Evolutionary conservation across 37 sponge, comb jelly and placozoan genomes (phyloP), one percentile per base, ranked within the genome.

Genomic region (Halichondria panicea): DNA sequence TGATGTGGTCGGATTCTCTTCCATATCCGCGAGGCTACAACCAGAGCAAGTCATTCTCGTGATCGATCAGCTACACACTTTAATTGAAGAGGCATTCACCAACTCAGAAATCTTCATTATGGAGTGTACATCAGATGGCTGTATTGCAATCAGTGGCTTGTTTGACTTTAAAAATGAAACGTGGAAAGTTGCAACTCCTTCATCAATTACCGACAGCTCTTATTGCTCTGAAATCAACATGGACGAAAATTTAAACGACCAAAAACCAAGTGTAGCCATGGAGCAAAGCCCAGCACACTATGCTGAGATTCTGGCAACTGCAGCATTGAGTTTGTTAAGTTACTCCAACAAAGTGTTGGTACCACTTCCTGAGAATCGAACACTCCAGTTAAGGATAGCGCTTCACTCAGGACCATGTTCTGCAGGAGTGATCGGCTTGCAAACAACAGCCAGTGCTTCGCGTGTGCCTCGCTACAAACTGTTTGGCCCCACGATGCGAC

Each of bases 341-440:
- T 19, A 32, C 0, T 87, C 81, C 0, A 70, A 44, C 2, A 63
- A 42, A 22, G 63, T 92, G 35, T 44, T 27, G 15, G 43, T 92
- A 0, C 93, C 88, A 15, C 9, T 35, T 3, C 21, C 50, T 4
- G 66, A 52, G 34, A 50, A 33, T 35, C 27, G 22, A 28, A 66
- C 75, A 55, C 81, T 92, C 1, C 93, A 92, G 85, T 69, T 92
- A 27, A 63, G 93, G 8, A 69, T 87, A 25, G 83, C 93, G 22
- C 64, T 92, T 15, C 93, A 92, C 72, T 66, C 84, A 38, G 93
- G 82, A 13, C 71, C 84, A 12, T 87, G 84, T 41, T 73, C 60
- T 13, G 93, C 79, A 39, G 93, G 93, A 4, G 74, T 92, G 0
- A 43, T 87, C 2, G 85, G 84, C 18, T 78, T 92, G 19, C 81